These are phyloP conservation scores for Charadrius vociferus DNA, from an alignment of 2,113 vertebrate genomes.

Conservation along the genomic window DNA sequence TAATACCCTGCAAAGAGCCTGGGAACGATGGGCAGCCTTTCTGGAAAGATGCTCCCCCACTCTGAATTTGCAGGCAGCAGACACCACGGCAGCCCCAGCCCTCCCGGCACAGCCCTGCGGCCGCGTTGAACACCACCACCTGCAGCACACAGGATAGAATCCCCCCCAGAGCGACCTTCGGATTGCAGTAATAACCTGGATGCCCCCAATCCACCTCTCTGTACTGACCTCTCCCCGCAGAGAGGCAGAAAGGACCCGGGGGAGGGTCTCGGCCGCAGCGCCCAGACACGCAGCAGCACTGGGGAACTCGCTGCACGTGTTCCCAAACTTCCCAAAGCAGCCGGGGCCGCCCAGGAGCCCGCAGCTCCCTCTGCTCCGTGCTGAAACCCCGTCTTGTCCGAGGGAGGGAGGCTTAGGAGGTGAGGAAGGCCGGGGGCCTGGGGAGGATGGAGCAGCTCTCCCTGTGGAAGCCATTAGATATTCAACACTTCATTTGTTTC, in stretches of 20 bases:
- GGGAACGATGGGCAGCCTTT: not conserved
- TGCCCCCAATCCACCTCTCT: not conserved
- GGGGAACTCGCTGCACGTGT: not conserved
- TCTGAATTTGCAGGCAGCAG: not conserved
- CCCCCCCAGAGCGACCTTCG: not conserved
- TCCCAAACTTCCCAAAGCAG: constrained; percentile 7
- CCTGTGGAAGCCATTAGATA: constrained; percentile 85
- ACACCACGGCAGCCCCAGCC: not conserved
- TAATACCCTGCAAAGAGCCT: not conserved
- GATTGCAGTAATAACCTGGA: not conserved
- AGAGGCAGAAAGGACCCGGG: not conserved
- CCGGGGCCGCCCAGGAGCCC: not conserved
- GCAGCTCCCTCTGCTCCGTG: not conserved
- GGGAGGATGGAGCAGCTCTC: constrained; percentile 76
- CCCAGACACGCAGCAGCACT: not conserved
- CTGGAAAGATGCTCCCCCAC: not conserved
- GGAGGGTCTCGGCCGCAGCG: fast-evolving
- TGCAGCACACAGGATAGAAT: not conserved
- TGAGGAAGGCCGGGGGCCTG: constrained; percentile 74
- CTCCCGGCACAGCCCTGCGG: not conserved
- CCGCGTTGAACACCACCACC: not conserved
- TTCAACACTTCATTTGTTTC: constrained; percentile 86
- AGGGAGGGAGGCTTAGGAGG: constrained; percentile 55
- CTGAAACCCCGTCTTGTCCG: not conserved
- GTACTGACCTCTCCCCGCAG: fast-evolving